Evolutionary conservation across 2,888 invertebrate genomes (phyloP), one percentile per base, ranked within the genome.

Genomic region (Petrophora chlorosata): DNA sequence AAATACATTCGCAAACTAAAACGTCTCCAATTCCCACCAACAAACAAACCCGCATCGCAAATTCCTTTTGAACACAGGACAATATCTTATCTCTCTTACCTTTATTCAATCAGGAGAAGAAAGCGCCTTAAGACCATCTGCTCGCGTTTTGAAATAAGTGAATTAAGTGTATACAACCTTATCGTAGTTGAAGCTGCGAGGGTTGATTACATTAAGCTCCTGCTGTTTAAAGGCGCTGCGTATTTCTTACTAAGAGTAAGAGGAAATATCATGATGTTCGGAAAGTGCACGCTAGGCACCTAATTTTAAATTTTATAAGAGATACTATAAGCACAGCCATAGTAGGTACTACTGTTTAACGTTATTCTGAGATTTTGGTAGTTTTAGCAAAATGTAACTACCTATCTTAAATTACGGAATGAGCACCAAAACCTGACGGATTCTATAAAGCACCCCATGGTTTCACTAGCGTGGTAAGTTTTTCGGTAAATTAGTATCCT

Each of bases 181-280:
- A 53, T 35, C 35, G 35, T 36, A 48, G 53, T 52, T 47, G 52
- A 61, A 65, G 53, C 56, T 49, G 38, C 51, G 45, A 34, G 33
- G 45, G 34, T 23, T 59, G 60, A 70, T 69, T 65, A 50, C 58
- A 66, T 70, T 62, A 43, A 48, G 38, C 43, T 23, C 35, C 42
- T 15, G 33, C 32, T 32, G 45, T 38, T 28, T 38, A 10, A 33
- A 30, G 43, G 48, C 38, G 40, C 52, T 41, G 23, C 36, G 30
- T 40, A 45, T 32, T 44, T 43, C 30, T 36, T 16, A 25, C 23
- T 14, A 23, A 14, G n/a, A n/a, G n/a, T n/a, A n/a, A n/a, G n/a
- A n/a, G n/a, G n/a, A n/a, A n/a, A n/a, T n/a, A n/a, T n/a, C n/a
- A n/a, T n/a, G n/a, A n/a, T n/a, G n/a, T n/a, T n/a, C n/a, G n/a